Evolutionary conservation across 2,797 vertebrate genomes (phyloP), one percentile per base, ranked within the genome.

Genomic region (Acanthiza pusilla): DNA sequence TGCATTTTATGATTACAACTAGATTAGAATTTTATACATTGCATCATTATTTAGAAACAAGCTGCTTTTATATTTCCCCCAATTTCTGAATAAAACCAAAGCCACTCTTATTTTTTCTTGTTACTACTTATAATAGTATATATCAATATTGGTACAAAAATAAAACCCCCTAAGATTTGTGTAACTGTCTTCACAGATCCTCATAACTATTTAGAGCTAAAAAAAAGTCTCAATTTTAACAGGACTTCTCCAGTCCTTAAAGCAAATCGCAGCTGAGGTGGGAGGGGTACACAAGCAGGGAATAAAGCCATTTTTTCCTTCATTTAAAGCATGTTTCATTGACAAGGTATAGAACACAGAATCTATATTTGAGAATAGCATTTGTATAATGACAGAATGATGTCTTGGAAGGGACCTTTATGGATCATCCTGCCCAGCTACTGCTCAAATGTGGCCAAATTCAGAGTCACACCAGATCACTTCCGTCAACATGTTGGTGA

Each of bases 1-100:
- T 96, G 65, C 71, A 93, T 94, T 82, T 88, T 91, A 86, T 92
- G 73, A 91, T 93, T 94, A 83, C 53, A 89, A 66, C 55, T 67
- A 87, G 30, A 88, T 88, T 89, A 79, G 32, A 91, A 75, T 84
- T 91, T 93, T 88, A 83, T 72, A 58, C 63, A 86, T 82, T 79
- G 53, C 47, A 68, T 34, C 38, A 62, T 86, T 94, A 90, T 47
- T 92, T 77, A 57, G 89, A 89, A 92, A 92, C 16, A 74, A 74
- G 23, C 30, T 75, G 36, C 16, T 93, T 84, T 77, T 89, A 43
- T 79, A 84, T 47, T 90, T 76, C 32, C 36, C n/a, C 66, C n/a
- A 67, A 77, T 65, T 95, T 83, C 55, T 48, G 27, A 89, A 85
- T 62, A 67, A 77, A 94, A 84, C 15, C 16, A 74, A 61, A 77